Evolutionary conservation across 2,888 invertebrate species (phyloP), one percentile per base, ranked within the genome.

Genomic region (Brenthis hecate): DNA sequence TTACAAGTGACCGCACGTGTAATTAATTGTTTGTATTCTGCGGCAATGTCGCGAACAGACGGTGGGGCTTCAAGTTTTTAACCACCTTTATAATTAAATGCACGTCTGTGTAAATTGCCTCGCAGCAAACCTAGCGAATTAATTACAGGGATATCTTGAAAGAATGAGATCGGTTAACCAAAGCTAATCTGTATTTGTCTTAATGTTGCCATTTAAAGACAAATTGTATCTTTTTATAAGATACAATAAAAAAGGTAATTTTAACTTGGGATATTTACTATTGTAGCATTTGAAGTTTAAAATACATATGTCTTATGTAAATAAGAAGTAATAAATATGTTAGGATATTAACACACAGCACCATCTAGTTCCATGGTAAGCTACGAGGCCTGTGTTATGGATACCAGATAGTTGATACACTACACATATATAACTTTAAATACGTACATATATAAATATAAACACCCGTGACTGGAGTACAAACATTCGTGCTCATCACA

Each of bases 1-100:
- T 76, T 76, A 75, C 76, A 80, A 79, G 78, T 81, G 81, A 55
- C 85, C 85, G 81, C 82, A 78, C 65, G 77, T 76, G 72, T 84
- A 85, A 87, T 86, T 81, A 85, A 86, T 84, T 78, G 84, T 82
- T 81, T 77, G 81, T 62, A 54, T 62, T 86, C 79, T 80, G 80
- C 69, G 80, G 78, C 60, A 68, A 65, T 73, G 76, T 76, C 75
- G 72, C 69, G 65, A 70, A 47, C 76, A 77, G 75, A 74, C 74
- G 67, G 61, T 50, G 48, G 58, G 48, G 69, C 70, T 72, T 68
- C 64, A 70, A 73, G 71, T 74, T 76, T 76, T 78, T 77, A 78
- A 78, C 78, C 78, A 74, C 73, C 78, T 77, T 77, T 77, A 76
- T 76, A 78, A 78, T 78, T 76, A 77, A 76, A 77, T 43, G 36